These are phyloP conservation scores for Acipenser transmontanus DNA, from an alignment of 2,797 vertebrate genomes.

Conservation along the genomic window DNA sequence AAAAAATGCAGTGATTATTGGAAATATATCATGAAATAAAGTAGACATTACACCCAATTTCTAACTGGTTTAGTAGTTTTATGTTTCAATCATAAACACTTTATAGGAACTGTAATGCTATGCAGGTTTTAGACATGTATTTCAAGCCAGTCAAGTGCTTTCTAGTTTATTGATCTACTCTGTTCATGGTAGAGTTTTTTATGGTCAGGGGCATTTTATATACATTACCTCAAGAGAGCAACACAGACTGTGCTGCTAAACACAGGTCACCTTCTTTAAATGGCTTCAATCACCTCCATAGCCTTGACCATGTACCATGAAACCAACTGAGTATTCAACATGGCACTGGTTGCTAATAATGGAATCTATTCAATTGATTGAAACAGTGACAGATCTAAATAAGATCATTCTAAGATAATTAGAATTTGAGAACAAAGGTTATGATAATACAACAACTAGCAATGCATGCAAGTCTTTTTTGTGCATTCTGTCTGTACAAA, in stretches of 20 bases:
- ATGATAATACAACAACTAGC: no score
- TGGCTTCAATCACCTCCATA: neutral
- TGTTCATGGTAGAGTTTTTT: conserved; percentile 12
- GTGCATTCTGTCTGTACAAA: no score
- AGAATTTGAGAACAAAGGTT: no score
- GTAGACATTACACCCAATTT: neutral
- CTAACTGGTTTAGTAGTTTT: conserved; percentile 4
- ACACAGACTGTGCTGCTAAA: conserved; percentile 7
- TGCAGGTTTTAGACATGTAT: neutral
- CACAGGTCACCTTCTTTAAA: conserved; percentile 11
- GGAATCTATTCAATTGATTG: no score
- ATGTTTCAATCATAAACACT: neutral
- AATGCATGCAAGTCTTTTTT: no score
- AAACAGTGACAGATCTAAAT: no score
- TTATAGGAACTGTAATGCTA: conserved; percentile 4
- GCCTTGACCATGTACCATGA: neutral
- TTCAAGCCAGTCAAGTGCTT: conserved; percentile 4
- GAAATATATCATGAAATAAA: neutral
- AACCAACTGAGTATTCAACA: neutral
- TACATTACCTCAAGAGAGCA: conserved; percentile 8
- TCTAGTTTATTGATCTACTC: conserved; percentile 10
- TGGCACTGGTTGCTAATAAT: no score
- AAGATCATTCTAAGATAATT: no score
- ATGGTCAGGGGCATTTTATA: neutral
- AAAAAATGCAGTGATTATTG: neutral